phyloP scores from a whole-genome alignment of 2,797 vertebrate species.

The Esox lucius region DNA sequence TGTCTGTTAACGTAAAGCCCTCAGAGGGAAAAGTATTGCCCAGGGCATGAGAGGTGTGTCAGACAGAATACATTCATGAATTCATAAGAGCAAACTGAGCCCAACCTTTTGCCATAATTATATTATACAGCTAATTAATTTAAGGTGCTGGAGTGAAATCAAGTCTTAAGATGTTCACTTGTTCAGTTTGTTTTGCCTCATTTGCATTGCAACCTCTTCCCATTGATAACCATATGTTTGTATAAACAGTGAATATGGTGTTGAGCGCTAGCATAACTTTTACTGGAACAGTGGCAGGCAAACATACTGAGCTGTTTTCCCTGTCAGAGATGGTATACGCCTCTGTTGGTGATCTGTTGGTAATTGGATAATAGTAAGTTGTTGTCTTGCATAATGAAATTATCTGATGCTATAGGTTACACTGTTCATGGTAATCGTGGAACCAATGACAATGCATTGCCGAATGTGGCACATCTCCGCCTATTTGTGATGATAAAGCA shows the following conservation, averaged over 20 bases:
- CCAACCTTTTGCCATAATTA: conserved; percentile 15
- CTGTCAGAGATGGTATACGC: neutral
- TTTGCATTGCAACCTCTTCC: conserved; percentile 12
- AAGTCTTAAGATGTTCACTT: neutral
- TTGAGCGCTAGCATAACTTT: neutral
- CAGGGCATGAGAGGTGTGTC: conserved; percentile 7
- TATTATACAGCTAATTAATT: conserved; percentile 14
- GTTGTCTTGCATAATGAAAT: neutral
- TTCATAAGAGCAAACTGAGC: conserved; percentile 14
- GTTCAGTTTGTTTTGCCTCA: neutral
- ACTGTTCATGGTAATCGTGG: neutral
- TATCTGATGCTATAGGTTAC: neutral
- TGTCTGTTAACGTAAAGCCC: too few relatives aligned
- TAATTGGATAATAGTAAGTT: neutral
- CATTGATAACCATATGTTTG: conserved; percentile 1
- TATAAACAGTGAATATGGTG: neutral
- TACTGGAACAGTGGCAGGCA: neutral
- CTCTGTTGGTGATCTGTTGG: neutral
- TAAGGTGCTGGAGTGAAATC: neutral
- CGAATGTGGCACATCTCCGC: neutral
- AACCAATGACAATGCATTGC: neutral
- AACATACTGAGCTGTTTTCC: neutral
- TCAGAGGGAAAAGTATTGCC: neutral
- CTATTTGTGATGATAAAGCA: conserved; percentile 10
- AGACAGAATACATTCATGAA: conserved; percentile 32